Evolutionary conservation across 2,888 invertebrate species (phyloP).

Genomic region (Sinotaia quadrata): DNA sequence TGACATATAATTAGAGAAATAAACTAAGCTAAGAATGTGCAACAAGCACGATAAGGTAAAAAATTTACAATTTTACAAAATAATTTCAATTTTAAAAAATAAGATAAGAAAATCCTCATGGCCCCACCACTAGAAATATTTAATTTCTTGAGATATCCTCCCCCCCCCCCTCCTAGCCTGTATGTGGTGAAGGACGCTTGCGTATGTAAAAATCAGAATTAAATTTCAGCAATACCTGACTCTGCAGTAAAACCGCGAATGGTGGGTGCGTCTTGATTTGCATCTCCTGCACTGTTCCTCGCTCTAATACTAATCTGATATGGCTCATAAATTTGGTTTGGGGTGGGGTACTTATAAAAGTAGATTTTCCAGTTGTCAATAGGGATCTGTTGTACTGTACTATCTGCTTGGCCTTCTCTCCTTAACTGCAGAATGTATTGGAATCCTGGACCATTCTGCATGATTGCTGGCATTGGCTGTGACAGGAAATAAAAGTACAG

Average conservation of each 20-base stretch:
- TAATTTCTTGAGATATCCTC: too few relatives aligned
- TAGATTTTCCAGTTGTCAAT: constrained; percentile 79
- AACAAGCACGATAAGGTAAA: too few relatives aligned
- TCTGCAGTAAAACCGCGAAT: constrained; percentile 94
- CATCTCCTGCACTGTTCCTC: constrained; percentile 90
- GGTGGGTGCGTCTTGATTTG: constrained; percentile 85
- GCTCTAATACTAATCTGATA: constrained; percentile 93
- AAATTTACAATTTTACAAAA: too few relatives aligned
- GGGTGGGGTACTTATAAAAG: constrained; percentile 37
- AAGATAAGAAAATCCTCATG: too few relatives aligned
- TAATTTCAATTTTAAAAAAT: too few relatives aligned
- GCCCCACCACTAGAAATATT: too few relatives aligned
- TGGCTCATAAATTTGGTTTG: constrained; percentile 82
- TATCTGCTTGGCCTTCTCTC: constrained; percentile 79
- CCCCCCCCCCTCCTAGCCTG: too few relatives aligned
- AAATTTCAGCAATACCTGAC: constrained; percentile 55
- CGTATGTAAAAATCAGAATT: not conserved
- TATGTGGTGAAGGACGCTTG: too few relatives aligned
- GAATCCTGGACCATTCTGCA: constrained; percentile 96
- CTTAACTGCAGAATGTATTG: constrained; percentile 90
- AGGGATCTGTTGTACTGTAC: constrained; percentile 72
- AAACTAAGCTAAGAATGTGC: too few relatives aligned
- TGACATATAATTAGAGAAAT: too few relatives aligned
- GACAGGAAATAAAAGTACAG: constrained; percentile 41
- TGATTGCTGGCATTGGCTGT: constrained; percentile 93